phyloP scores from a whole-genome alignment of 2,113 vertebrate genomes.

The Semnornis frantzii region DNA sequence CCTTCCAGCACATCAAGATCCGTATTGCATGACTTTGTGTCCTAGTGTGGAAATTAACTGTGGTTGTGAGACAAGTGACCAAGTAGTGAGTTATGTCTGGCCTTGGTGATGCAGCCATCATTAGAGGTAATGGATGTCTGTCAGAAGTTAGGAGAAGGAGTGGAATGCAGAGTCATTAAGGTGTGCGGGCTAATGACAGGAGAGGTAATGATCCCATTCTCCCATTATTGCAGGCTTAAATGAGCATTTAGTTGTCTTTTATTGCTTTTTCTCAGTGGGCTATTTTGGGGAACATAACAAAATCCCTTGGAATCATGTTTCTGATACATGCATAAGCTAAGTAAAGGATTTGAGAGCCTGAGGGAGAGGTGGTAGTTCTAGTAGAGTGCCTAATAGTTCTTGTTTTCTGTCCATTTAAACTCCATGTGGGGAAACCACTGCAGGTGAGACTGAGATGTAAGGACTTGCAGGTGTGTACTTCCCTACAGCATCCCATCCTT shows the following conservation, averaged over 20 bases:
- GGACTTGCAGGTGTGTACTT: background rate
- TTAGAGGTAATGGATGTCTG: background rate
- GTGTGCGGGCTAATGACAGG: background rate
- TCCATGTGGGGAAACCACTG: background rate
- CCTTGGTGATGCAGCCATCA: background rate
- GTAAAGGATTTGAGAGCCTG: background rate
- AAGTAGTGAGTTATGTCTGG: background rate
- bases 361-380: background rate
- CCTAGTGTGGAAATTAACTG: background rate
- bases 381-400: background rate
- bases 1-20: too few relatives aligned
- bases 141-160: background rate
- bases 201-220: background rate
- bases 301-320: background rate
- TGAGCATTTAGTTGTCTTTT: background rate
- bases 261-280: background rate
- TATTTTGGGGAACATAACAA: background rate
- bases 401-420: background rate
- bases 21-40: background rate
- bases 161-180: background rate
- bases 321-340: background rate
- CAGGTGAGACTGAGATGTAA: background rate
- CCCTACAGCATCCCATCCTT: background rate
- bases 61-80: background rate
- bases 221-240: slow-evolving; percentile 14